Conservation (phyloP, 2,113 vertebrate genomes). For the Neofelis nebulosa region DNA sequence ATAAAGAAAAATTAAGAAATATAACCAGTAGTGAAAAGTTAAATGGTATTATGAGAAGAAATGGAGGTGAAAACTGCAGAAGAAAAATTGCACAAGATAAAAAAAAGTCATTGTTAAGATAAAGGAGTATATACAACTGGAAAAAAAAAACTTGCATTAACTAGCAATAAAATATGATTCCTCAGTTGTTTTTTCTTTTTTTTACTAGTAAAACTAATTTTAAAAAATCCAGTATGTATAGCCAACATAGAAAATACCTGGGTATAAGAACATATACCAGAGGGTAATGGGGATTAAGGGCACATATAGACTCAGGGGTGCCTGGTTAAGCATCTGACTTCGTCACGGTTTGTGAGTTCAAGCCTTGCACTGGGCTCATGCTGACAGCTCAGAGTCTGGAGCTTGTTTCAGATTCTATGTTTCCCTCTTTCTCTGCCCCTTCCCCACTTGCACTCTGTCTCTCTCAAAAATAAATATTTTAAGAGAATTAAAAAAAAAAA, state of each 20-base stretch:
- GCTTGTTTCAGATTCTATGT: too few species aligned
- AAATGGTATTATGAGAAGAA: not conserved
- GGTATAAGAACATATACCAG: not conserved
- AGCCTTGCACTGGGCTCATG: too few species aligned
- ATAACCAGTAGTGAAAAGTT: not conserved
- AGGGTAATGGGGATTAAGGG: not conserved
- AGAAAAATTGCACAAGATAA: not conserved
- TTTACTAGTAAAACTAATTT: not conserved
- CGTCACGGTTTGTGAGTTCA: too few species aligned
- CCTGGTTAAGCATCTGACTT: too few species aligned
- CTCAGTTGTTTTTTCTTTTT: not conserved
- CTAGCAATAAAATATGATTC: not conserved
- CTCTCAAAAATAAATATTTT: too few species aligned
- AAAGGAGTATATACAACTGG: not conserved
- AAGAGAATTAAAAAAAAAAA: not conserved
- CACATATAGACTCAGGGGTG: not conserved
- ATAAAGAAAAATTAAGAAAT: not conserved
- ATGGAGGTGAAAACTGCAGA: not conserved
- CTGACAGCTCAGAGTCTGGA: too few species aligned
- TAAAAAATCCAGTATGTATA: not conserved
- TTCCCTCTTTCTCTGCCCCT: too few species aligned
- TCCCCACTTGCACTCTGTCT: too few species aligned
- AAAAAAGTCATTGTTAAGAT: not conserved
- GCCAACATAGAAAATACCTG: not conserved
- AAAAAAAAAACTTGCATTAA: not conserved